A percentile compares a stretch with the other conserved stretches of the same genome.
Conservation (phyloP, 2,888 invertebrate genomes). For the Drosophila falleni region DNA sequence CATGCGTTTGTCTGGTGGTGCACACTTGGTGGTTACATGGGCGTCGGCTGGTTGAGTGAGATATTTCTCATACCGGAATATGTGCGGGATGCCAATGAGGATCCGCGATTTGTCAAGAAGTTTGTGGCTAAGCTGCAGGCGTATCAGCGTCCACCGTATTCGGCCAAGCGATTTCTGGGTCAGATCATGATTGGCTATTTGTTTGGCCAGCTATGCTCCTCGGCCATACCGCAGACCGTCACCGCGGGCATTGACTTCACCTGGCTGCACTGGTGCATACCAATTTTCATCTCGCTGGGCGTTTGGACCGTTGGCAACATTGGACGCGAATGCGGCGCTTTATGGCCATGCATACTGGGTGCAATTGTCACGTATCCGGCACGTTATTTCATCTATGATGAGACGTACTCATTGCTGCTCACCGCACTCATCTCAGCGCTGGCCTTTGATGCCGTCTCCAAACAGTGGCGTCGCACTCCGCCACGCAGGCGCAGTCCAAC, state of each 20-base stretch:
- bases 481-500: conserved; percentile 84
- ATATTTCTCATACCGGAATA: conserved; percentile 93
- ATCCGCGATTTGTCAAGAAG: conserved; percentile 88
- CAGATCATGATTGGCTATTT: conserved; percentile 92
- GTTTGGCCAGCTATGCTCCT: conserved; percentile 91
- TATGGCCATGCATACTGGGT: conserved; percentile 89
- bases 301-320: conserved; percentile 96
- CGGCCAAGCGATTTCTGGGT: conserved; percentile 91
- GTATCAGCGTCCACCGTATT: conserved; percentile 92
- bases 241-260: conserved; percentile 90
- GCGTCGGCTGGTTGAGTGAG: conserved; percentile 95
- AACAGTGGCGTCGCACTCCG: conserved; percentile 91
- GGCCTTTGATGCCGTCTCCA: conserved; percentile 91
- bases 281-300: conserved; percentile 91
- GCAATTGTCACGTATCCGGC: conserved; percentile 89
- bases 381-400: conserved; percentile 91
- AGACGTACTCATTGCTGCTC: conserved; percentile 89
- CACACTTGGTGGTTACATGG: conserved; percentile 93
- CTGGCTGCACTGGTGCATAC: conserved; percentile 90
- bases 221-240: conserved; percentile 91
- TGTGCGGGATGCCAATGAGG: conserved; percentile 92
- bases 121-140: conserved; percentile 88
- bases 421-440: conserved; percentile 89
- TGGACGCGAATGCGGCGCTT: conserved; percentile 91
- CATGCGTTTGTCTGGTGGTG: conserved; percentile 97